Percentiles rank a stretch among this genome's conserved stretches.
Conservation (phyloP, 2,888 invertebrate genomes). For the Lypha dubia region DNA sequence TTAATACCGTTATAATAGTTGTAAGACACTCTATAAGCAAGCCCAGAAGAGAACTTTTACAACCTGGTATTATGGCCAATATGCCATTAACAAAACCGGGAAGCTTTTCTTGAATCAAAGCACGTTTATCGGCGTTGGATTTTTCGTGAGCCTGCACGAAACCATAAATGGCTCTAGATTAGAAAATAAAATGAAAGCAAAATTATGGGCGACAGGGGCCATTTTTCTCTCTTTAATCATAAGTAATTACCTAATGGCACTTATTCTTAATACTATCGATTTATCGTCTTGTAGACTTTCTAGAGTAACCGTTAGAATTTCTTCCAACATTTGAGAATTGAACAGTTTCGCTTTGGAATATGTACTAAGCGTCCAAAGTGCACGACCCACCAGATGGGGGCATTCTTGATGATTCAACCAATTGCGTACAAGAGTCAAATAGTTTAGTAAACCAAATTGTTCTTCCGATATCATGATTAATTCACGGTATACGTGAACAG, state of each 20-base stretch:
- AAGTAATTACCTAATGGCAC: conserved; percentile 80
- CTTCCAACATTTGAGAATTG: conserved; percentile 81
- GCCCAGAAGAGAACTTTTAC: conserved; percentile 84
- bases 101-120: conserved; percentile 83
- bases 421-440: conserved; percentile 81
- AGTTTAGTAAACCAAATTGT: conserved; percentile 82
- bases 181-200: not conserved
- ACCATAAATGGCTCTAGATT: conserved; percentile 78
- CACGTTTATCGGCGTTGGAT: conserved; percentile 82
- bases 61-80: conserved; percentile 83
- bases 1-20: conserved; percentile 84
- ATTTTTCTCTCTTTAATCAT: too few species aligned
- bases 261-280: conserved; percentile 80
- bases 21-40: conserved; percentile 85
- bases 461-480: conserved; percentile 80
- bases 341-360: conserved; percentile 82
- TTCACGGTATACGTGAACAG: conserved; percentile 85
- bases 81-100: conserved; percentile 85
- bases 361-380: conserved; percentile 82
- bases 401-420: conserved; percentile 80
- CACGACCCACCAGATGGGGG: conserved; percentile 81
- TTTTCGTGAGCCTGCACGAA: conserved; percentile 84
- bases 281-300: conserved; percentile 81
- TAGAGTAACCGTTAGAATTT: conserved; percentile 80
- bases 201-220: not conserved